Evolutionary conservation across 2,797 vertebrate genomes (phyloP).

Genomic region (Petrocephalus schoutedeni): DNA sequence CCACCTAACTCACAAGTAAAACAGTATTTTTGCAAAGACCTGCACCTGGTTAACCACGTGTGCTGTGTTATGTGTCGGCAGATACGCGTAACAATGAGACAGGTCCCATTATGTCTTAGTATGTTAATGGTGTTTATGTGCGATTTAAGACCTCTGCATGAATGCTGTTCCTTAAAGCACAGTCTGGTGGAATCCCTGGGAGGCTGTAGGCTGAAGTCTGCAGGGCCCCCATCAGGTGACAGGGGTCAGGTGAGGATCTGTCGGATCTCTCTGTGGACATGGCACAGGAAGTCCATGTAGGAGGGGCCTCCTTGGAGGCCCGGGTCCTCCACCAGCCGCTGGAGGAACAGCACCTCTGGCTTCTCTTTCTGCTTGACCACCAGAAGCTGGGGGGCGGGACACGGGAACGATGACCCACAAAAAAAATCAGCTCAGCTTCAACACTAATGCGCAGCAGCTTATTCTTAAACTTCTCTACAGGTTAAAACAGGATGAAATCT

Average conservation of each 20-base stretch:
- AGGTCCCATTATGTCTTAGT: background rate
- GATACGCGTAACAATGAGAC: background rate
- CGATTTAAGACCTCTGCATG: background rate
- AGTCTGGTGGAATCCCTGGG: background rate
- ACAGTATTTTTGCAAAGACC: background rate
- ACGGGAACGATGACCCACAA: background rate
- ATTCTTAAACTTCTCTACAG: background rate
- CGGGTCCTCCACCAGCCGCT: conserved; percentile 91
- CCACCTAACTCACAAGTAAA: background rate
- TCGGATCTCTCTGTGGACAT: conserved; percentile 85
- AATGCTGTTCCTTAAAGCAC: background rate
- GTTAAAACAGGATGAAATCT: background rate
- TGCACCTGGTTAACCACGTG: background rate
- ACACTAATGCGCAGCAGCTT: background rate
- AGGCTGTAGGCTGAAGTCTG: background rate
- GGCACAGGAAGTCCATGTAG: conserved; percentile 91
- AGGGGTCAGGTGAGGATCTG: conserved; percentile 81
- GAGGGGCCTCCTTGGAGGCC: conserved; percentile 79
- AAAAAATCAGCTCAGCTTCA: background rate
- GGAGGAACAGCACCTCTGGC: conserved; percentile 80
- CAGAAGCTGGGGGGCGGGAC: conserved; percentile 61
- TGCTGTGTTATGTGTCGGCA: background rate
- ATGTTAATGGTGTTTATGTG: background rate
- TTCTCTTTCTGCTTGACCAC: conserved; percentile 85
- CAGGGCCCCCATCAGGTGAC: background rate